phyloP scores from a whole-genome alignment of 1,140 invertebrate genomes.

The Dufourea novaeangliae region DNA sequence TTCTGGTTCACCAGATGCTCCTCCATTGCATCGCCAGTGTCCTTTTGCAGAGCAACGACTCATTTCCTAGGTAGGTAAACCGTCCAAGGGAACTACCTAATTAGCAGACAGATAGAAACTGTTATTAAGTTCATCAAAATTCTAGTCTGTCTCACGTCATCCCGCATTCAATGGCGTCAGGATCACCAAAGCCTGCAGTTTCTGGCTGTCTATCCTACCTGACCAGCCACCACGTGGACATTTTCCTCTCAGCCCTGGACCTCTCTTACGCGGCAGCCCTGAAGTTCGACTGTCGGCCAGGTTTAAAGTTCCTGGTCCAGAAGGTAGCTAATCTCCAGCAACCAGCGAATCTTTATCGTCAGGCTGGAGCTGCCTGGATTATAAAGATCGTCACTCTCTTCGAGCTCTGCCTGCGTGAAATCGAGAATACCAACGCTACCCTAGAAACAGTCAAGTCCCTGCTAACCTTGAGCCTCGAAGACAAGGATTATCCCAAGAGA shows the following conservation, averaged over 20 bases:
- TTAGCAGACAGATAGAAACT: no score
- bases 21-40: slow-evolving; percentile 94
- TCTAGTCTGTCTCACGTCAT: slow-evolving; percentile 75
- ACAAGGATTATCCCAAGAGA: slow-evolving; percentile 38
- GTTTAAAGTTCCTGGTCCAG: slow-evolving; percentile 95
- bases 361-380: slow-evolving; percentile 95
- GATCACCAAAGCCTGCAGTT: slow-evolving; percentile 79
- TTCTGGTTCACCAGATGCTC: slow-evolving; percentile 95
- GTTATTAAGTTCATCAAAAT: not conserved
- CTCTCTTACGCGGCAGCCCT: slow-evolving; percentile 90
- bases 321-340: slow-evolving; percentile 94
- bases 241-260: slow-evolving; percentile 89
- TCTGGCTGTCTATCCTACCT: slow-evolving; percentile 57
- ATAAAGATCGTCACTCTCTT: slow-evolving; percentile 94
- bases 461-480: slow-evolving; percentile 70
- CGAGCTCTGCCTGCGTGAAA: slow-evolving; percentile 83
- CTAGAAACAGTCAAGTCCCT: slow-evolving; percentile 86
- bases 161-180: slow-evolving; percentile 80
- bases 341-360: slow-evolving; percentile 95
- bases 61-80: slow-evolving; percentile 81
- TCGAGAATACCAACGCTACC: slow-evolving; percentile 83
- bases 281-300: slow-evolving; percentile 94
- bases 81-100: no score
- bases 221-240: slow-evolving; percentile 70
- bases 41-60: slow-evolving; percentile 86